Evolutionary conservation across 2,113 vertebrate genomes (phyloP).

Genomic region (Actenoides hombroni): DNA sequence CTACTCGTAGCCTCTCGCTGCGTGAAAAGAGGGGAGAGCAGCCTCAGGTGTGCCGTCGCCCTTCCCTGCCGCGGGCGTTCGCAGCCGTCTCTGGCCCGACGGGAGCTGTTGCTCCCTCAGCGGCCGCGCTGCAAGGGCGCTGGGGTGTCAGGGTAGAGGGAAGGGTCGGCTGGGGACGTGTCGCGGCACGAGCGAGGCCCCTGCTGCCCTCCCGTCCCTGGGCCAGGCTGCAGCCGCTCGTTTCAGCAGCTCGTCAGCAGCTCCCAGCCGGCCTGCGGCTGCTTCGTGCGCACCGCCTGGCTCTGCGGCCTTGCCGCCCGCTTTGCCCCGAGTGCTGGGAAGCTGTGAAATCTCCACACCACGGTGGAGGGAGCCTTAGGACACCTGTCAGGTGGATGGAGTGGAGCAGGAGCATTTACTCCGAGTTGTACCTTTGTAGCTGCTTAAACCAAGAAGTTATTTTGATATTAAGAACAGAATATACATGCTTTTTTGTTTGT

Average conservation of each 20-base stretch:
- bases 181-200: too few relatives aligned
- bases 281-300: fast-evolving
- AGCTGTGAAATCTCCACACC: fast-evolving
- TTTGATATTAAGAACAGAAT: neutral
- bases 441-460: neutral
- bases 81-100: fast-evolving
- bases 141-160: neutral
- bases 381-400: fast-evolving
- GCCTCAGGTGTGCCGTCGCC: fast-evolving
- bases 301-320: fast-evolving
- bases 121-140: neutral
- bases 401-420: fast-evolving
- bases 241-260: too few relatives aligned
- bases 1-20: fast-evolving
- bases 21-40: too few relatives aligned
- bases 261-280: fast-evolving
- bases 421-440: too few relatives aligned
- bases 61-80: fast-evolving
- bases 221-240: neutral
- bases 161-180: neutral
- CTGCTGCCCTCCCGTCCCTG: too few relatives aligned
- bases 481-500: fast-evolving
- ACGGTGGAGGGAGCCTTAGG: fast-evolving
- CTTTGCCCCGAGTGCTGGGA: neutral
- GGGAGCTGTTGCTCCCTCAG: fast-evolving